These are phyloP conservation scores for Drosophila barbarae DNA, from an alignment of 2,888 invertebrate species.

Conservation along the genomic window DNA sequence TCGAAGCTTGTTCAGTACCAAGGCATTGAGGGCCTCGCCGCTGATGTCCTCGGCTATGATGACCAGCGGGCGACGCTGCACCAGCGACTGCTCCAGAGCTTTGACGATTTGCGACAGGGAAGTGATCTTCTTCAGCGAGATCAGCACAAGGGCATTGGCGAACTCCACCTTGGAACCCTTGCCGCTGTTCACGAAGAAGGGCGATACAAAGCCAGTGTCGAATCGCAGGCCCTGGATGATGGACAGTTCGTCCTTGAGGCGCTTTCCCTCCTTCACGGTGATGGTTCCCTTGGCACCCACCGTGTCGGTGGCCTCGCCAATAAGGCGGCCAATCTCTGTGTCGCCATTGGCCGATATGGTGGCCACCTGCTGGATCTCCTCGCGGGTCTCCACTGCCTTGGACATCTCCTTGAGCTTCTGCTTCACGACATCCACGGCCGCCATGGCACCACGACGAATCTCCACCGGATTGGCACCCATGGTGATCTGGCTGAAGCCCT, in stretches of 20 bases:
- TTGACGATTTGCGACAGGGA: slow-evolving; percentile 97
- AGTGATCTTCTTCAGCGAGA: slow-evolving; percentile 98
- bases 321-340: slow-evolving; percentile 92
- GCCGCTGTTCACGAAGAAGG: slow-evolving; percentile 98
- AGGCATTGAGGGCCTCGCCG: slow-evolving; percentile 94
- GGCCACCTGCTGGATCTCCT: slow-evolving; percentile 99
- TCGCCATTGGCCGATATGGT: slow-evolving; percentile 99
- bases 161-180: slow-evolving; percentile 99
- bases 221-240: slow-evolving; percentile 99
- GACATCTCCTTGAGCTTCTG: slow-evolving; percentile 93
- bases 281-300: slow-evolving; percentile 99
- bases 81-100: slow-evolving; percentile 95
- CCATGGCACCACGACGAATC: slow-evolving; percentile 95
- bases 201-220: slow-evolving; percentile 99
- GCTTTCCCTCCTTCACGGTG: slow-evolving; percentile 99
- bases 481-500: slow-evolving; percentile 98
- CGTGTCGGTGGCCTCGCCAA: slow-evolving; percentile 97
- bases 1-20: slow-evolving; percentile 95
- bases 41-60: slow-evolving; percentile 98
- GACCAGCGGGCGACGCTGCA: slow-evolving; percentile 94
- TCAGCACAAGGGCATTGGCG: slow-evolving; percentile 94
- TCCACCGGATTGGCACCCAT: slow-evolving; percentile 98
- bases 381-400: slow-evolving; percentile 96
- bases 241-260: slow-evolving; percentile 95
- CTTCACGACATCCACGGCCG: slow-evolving; percentile 96